A percentile compares a stretch with the other conserved stretches of the same genome.
phyloP scores from a whole-genome alignment of 2,797 vertebrate genomes.

The Sphenodon punctatus region DNA sequence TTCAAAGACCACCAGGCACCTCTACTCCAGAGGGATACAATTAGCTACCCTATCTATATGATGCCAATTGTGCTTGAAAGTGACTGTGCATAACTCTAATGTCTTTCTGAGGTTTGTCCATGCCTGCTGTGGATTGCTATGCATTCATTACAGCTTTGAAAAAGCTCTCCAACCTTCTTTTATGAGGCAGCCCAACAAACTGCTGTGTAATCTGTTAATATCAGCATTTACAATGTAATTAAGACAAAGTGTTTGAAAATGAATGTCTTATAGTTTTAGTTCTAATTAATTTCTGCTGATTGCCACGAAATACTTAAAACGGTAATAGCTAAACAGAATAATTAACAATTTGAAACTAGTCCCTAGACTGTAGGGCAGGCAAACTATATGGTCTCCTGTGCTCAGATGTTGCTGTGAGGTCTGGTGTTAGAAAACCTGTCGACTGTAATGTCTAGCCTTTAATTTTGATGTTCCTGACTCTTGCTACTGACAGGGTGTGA shows the following conservation, averaged over 20 bases:
- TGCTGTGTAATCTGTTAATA: constrained; percentile 64
- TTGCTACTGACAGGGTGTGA: not conserved
- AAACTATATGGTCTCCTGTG: constrained; percentile 39
- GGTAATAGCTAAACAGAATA: constrained; percentile 64
- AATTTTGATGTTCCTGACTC: not conserved
- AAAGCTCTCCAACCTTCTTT: constrained; percentile 49
- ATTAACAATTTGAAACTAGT: constrained; percentile 50
- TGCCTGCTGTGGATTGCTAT: not conserved
- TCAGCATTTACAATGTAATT: constrained; percentile 67
- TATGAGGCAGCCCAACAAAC: constrained; percentile 64
- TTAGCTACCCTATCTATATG: constrained; percentile 25
- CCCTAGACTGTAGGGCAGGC: not conserved
- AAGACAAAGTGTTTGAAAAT: constrained; percentile 67
- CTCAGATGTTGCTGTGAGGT: constrained; percentile 25
- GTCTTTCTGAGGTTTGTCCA: constrained; percentile 2
- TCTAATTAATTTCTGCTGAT: constrained; percentile 67
- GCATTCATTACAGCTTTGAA: constrained; percentile 42
- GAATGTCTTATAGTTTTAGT: constrained; percentile 49
- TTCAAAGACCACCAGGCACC: not conserved
- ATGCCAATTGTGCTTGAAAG: constrained; percentile 2
- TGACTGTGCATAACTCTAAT: constrained; percentile 3
- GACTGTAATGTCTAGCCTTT: not conserved
- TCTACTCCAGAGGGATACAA: constrained; percentile 16
- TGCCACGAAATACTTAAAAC: constrained; percentile 55
- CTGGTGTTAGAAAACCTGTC: not conserved